Percentiles rank a stretch among this genome's conserved stretches.
Conservation (phyloP, 2,113 vertebrate genomes). For the Ia io region DNA sequence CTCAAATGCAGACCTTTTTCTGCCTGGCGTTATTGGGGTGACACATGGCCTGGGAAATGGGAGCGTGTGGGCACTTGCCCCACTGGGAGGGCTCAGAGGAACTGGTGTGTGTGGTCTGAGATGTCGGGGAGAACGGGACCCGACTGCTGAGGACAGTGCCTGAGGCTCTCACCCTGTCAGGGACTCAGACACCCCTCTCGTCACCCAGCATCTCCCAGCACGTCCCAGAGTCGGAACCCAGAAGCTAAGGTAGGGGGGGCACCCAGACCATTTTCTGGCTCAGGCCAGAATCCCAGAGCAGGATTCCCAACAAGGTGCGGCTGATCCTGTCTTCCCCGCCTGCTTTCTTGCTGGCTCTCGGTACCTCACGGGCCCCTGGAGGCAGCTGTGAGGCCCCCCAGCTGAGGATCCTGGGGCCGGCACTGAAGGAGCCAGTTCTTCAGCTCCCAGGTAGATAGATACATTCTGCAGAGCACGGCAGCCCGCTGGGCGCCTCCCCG, state of each 20-base stretch:
- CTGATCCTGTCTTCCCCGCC: not conserved
- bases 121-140: constrained; percentile 70
- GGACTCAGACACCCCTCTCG: not conserved
- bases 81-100: constrained; percentile 62
- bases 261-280: not conserved
- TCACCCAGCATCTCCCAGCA: not conserved
- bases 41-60: constrained; percentile 63
- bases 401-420: not conserved
- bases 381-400: not conserved
- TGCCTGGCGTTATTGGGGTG: constrained; percentile 73
- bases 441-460: not conserved
- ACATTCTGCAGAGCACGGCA: not conserved
- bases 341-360: not conserved
- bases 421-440: not conserved
- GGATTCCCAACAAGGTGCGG: fast-evolving
- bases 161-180: not conserved
- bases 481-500: not conserved
- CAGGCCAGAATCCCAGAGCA: not conserved
- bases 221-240: fast-evolving
- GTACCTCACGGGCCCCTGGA: not conserved
- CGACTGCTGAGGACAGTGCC: constrained; percentile 39
- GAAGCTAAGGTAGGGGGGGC: not conserved
- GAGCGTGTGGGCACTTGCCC: constrained; percentile 37
- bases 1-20: constrained; percentile 68
- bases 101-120: constrained; percentile 34